Percentiles rank a stretch among this genome's conserved stretches.
Evolutionary conservation across 2,113 vertebrate species (phyloP).

Genomic region (Microtus richardsoni): DNA sequence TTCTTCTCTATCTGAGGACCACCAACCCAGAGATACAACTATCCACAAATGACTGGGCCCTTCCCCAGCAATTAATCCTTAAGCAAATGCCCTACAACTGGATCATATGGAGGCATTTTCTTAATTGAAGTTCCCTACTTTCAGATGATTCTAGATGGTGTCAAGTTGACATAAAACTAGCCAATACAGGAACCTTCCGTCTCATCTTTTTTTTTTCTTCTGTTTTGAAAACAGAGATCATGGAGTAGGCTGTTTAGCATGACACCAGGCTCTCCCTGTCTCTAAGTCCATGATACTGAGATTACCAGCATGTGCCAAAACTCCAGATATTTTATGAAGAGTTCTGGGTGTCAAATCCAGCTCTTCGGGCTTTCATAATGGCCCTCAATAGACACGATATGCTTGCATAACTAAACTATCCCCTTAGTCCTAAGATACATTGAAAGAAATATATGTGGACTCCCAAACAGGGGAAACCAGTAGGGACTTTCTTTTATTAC

Average conservation of each 20-base stretch:
- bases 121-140: background rate
- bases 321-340: background rate
- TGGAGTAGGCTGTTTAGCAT: background rate
- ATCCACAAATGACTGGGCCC: no score
- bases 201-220: background rate
- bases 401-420: background rate
- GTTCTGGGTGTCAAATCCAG: background rate
- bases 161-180: background rate
- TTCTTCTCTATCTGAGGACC: background rate
- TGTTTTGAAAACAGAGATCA: background rate
- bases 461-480: background rate
- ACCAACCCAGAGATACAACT: background rate
- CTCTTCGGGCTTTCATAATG: background rate
- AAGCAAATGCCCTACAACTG: background rate
- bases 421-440: no score
- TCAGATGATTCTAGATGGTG: background rate
- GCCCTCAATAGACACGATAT: background rate
- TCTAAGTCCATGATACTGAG: background rate
- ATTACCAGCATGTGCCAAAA: no score
- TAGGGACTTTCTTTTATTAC: background rate
- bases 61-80: background rate
- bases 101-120: background rate
- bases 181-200: background rate
- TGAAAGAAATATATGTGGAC: background rate
- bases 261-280: no score